Evolutionary conservation across 1,140 invertebrate genomes (phyloP).

Genomic region (Drosophila seguyi): DNA sequence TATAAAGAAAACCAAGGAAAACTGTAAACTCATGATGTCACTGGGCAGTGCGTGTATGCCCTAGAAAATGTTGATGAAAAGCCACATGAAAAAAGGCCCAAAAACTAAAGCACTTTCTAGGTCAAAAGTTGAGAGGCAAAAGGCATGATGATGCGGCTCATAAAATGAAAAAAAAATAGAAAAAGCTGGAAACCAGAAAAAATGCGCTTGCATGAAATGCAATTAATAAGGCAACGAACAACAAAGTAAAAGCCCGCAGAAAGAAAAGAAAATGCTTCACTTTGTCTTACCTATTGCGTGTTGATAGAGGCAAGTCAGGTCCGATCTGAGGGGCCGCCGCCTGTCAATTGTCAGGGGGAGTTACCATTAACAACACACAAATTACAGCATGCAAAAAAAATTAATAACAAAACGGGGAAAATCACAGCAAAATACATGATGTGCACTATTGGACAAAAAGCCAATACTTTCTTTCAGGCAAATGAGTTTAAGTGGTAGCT

Average conservation of each 20-base stretch:
- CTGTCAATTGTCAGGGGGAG: slow-evolving; percentile 48
- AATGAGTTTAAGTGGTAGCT: neutral
- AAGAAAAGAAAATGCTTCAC: slow-evolving; percentile 38
- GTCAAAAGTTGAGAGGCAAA: slow-evolving; percentile 77
- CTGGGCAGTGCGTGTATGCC: slow-evolving; percentile 24
- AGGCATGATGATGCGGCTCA: slow-evolving; percentile 47
- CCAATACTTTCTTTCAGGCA: neutral
- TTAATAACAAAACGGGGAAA: slow-evolving; percentile 38
- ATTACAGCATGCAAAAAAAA: slow-evolving; percentile 52
- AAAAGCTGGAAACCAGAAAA: slow-evolving; percentile 23
- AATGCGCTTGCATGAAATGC: slow-evolving; percentile 61
- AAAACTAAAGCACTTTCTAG: slow-evolving; percentile 77
- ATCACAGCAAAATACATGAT: slow-evolving; percentile 12
- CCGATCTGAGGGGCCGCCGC: slow-evolving; percentile 27
- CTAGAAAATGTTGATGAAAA: slow-evolving; percentile 40
- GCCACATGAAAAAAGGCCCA: slow-evolving; percentile 37
- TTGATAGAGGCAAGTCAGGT: slow-evolving; percentile 22
- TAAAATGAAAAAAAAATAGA: slow-evolving; percentile 46
- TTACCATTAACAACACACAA: slow-evolving; percentile 44
- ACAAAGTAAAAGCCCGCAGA: slow-evolving; percentile 51
- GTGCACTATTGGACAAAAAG: slow-evolving; percentile 3
- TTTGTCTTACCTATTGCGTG: slow-evolving; percentile 31
- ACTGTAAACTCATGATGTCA: slow-evolving; percentile 54
- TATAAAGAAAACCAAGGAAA: slow-evolving; percentile 30
- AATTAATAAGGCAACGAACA: slow-evolving; percentile 58